Base-by-base conservation (phyloP, 2,113 vertebrate species). In the Larimichthys polyactis region DNA sequence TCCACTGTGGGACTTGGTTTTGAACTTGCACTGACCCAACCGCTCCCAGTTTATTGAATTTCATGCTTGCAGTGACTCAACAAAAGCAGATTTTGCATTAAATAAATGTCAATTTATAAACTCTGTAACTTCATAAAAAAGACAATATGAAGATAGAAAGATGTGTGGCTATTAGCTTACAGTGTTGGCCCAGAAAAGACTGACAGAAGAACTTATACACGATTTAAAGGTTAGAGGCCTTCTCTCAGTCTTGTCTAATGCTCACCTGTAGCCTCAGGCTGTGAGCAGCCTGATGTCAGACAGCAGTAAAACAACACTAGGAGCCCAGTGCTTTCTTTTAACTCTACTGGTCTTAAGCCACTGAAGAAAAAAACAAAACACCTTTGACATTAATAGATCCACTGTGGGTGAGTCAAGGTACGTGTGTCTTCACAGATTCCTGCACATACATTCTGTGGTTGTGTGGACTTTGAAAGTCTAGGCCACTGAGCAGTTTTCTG, bases 311-410 rank as follows among this genome's bases (percentile, higher is more conserved):
- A 91, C 90, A 93, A 91, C 90, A 91, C 82, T 71, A 67, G 79
- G 76, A 85, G 43, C 74, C 66, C 71, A 9, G 1, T 70, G 58
- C 74, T 70, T 54, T 57, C 83, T 88, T 90, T 86, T 84, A 87
- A 79, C 76, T 89, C 82, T 71, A 75, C 88, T 87, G 79, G 73
- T 92, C 79, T 91, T 90, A 66, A 78, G 82, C 81, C 84, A 84
- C 75, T 81, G 71, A 71, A 81, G 79, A 76, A 54, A 69, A 85
- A 83, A 83, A 83, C 76, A 85, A 78, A 90, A 85, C 90, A 91
- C 80, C 74, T 81, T 80, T 91, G 91, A 91, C 93, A 90, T 92
- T 94, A 92, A 94, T 92, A 86, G 89, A 88, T 77, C 86, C 86
- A 75, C 88, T 86, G 87, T 88, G 90, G 85, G 44, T 78, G 78